phyloP scores from a whole-genome alignment of 2,113 vertebrate genomes.

The Aptenodytes forsteri region DNA sequence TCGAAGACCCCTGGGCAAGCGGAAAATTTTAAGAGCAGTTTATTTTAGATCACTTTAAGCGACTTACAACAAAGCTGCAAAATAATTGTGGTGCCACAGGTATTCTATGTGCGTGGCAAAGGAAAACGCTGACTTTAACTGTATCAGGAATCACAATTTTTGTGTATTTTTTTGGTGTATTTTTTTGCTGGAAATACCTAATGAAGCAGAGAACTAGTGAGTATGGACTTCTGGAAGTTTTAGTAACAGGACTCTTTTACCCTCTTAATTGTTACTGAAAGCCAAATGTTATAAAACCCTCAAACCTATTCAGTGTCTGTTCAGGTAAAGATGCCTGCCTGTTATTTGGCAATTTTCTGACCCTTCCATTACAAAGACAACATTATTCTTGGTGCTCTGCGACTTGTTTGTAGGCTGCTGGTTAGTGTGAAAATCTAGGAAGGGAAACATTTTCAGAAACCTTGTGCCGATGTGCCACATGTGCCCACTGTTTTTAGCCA shows the following conservation, averaged over 20 bases:
- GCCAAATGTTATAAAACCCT: background rate
- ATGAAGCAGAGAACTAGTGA: background rate
- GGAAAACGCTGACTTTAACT: background rate
- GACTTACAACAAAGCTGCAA: background rate
- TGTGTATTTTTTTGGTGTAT: too few species aligned
- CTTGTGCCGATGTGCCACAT: background rate
- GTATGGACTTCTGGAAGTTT: background rate
- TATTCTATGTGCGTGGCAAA: background rate
- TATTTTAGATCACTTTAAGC: background rate
- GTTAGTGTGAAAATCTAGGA: background rate
- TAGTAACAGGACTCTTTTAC: background rate
- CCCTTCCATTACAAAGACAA: background rate
- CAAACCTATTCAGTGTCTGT: background rate
- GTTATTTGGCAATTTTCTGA: background rate
- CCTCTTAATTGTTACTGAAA: background rate
- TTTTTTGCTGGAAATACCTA: background rate
- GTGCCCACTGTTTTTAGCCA: background rate
- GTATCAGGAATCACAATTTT: background rate
- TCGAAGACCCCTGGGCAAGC: background rate
- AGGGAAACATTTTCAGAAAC: background rate
- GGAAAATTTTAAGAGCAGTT: background rate
- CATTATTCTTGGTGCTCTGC: background rate
- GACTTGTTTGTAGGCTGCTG: background rate
- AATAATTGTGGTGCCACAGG: background rate
- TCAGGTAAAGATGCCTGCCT: background rate